Conservation (phyloP, 2,888 invertebrate genomes). For the Drosophila quinaria region DNA sequence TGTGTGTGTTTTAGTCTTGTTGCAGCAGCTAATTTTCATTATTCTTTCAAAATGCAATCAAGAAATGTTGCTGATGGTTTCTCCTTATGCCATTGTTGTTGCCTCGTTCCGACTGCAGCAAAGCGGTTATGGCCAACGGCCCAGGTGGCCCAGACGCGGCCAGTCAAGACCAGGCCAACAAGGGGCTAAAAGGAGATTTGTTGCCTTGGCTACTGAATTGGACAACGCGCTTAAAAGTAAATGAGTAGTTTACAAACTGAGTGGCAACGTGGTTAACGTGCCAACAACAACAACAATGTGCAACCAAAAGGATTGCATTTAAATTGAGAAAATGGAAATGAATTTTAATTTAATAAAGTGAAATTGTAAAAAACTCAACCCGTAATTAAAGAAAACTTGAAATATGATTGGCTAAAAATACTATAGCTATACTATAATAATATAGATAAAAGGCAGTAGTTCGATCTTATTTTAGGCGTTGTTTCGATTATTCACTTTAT, state of each 20-base stretch:
- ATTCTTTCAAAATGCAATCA: constrained; percentile 80
- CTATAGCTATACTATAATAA: no score
- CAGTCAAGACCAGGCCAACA: constrained; percentile 12
- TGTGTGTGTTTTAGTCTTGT: constrained; percentile 42
- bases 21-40: constrained; percentile 80
- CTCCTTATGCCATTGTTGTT: constrained; percentile 9
- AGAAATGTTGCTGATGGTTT: constrained; percentile 63
- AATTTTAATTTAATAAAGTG: constrained; percentile 18
- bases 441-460: no score
- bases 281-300: constrained; percentile 7
- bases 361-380: no score
- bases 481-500: no score
- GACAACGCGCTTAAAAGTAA: constrained; percentile 69
- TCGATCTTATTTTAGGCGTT: no score
- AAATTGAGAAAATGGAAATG: constrained; percentile 33
- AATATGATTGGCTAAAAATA: neutral
- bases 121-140: constrained; percentile 63
- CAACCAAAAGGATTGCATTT: constrained; percentile 28
- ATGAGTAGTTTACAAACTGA: constrained; percentile 55
- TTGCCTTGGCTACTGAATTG: constrained; percentile 52
- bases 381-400: neutral
- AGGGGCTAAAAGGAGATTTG: constrained; percentile 24
- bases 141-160: constrained; percentile 39
- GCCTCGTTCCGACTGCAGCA: constrained; percentile 37
- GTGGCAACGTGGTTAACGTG: constrained; percentile 28